phyloP scores from a whole-genome alignment of 1,140 invertebrate species.

The Penaeus chinensis region DNA sequence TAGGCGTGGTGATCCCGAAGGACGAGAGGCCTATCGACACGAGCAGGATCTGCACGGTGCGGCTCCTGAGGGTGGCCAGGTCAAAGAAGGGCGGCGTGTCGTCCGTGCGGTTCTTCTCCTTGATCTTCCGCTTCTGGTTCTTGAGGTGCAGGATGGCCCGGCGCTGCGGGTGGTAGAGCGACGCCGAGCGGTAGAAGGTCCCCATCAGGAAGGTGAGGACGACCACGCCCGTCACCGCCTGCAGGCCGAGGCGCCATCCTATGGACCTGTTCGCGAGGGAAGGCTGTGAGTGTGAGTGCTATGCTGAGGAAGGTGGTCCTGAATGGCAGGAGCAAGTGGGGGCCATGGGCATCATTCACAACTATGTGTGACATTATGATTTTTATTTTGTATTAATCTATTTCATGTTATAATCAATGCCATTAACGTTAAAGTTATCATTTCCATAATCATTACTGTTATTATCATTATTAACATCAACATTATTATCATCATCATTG shows the following conservation, averaged over 20 bases:
- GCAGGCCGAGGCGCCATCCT: slow-evolving; percentile 88
- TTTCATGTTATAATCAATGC: too few relatives aligned
- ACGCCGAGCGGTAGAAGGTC: slow-evolving; percentile 89
- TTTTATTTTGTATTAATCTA: too few relatives aligned
- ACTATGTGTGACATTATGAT: too few relatives aligned
- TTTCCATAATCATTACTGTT: too few relatives aligned
- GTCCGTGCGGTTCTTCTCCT: slow-evolving; percentile 69
- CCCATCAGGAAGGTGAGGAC: slow-evolving; percentile 88
- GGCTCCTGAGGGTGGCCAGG: slow-evolving; percentile 84
- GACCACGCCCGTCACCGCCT: slow-evolving; percentile 85
- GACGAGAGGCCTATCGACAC: slow-evolving; percentile 82
- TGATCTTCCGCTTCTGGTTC: slow-evolving; percentile 84
- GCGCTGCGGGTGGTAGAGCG: slow-evolving; percentile 88
- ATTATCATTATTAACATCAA: too few relatives aligned
- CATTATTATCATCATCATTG: too few relatives aligned
- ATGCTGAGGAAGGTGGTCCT: too few relatives aligned
- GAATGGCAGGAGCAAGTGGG: too few relatives aligned
- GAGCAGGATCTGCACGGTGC: slow-evolving; percentile 85
- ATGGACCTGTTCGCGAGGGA: slow-evolving; percentile 75
- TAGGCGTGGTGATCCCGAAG: slow-evolving; percentile 87
- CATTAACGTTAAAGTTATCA: too few relatives aligned
- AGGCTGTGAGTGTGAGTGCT: background rate
- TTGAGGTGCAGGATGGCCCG: slow-evolving; percentile 90
- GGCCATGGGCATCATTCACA: too few relatives aligned
- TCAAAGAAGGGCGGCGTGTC: slow-evolving; percentile 87